Percentiles rank a stretch among this genome's conserved stretches.
These are phyloP conservation scores for Mactromeris polynyma DNA, from an alignment of 2,888 invertebrate genomes.

Conservation along the genomic window DNA sequence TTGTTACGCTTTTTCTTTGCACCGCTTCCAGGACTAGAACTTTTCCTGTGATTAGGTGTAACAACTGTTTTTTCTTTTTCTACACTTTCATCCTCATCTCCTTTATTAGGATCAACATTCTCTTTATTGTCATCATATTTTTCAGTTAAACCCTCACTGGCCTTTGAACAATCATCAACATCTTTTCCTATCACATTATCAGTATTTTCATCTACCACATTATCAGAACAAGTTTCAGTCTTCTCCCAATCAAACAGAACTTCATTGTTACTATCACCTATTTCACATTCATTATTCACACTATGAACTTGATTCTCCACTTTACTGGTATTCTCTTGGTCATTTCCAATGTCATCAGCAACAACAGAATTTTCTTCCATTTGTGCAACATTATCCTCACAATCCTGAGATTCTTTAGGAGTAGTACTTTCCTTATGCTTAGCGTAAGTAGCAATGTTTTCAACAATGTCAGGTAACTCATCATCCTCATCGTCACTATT, in stretches of 20 bases:
- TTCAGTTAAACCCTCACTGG: constrained; percentile 15
- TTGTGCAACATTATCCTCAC: not conserved
- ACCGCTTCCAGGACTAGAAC: constrained; percentile 49
- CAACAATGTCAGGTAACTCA: constrained; percentile 70
- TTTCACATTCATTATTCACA: constrained; percentile 18
- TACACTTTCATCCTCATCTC: not conserved
- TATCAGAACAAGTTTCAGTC: not conserved
- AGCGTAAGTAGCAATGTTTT: not conserved
- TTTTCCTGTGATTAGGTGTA: constrained; percentile 28
- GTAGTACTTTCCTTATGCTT: not conserved
- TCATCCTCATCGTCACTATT: constrained; percentile 56
- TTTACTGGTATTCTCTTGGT: not conserved
- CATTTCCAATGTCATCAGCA: not conserved
- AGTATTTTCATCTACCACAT: constrained; percentile 25
- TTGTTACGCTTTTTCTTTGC: constrained; percentile 41
- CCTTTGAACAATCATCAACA: constrained; percentile 17
- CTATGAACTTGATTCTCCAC: not conserved
- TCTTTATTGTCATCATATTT: constrained; percentile 48
- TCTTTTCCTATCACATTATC: constrained; percentile 21
- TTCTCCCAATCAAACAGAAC: constrained; percentile 30
- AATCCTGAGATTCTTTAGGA: not conserved
- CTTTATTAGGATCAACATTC: constrained; percentile 48
- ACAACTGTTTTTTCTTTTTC: constrained; percentile 8
- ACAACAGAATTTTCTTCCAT: not conserved
- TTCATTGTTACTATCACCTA: constrained; percentile 2